Evolutionary conservation across 2,888 invertebrate species (phyloP), one percentile per base, ranked within the genome.

Genomic region (Salticus scenicus): DNA sequence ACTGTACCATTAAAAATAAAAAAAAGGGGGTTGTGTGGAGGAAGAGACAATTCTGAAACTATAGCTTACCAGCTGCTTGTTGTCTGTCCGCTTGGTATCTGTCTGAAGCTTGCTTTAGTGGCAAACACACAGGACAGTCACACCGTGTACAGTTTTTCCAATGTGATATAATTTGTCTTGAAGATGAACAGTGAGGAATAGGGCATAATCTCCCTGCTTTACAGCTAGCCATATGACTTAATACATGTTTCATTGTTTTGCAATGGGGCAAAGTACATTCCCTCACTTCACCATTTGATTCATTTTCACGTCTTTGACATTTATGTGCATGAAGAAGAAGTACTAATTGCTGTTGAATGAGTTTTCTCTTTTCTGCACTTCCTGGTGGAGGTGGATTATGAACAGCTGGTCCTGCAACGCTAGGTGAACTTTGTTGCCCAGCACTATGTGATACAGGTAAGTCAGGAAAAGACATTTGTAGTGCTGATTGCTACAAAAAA

Each of bases 291-390:
- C 86, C 88, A 80, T 80, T 80, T 30, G 86, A 87, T 89, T 92
- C 95, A 88, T 94, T 95, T 92, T 99, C 99, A 64, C 98, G n/a
- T n/a, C n/a, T n/a, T n/a, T n/a, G n/a, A n/a, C n/a, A n/a, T n/a
- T n/a, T n/a, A n/a, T n/a, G n/a, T n/a, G n/a, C n/a, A n/a, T n/a
- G n/a, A n/a, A n/a, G n/a, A n/a, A n/a, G n/a, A n/a, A n/a, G n/a
- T n/a, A 99, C 98, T 76, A 99, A 92, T 90, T 99, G 99, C 91
- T 99, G 99, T 91, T 99, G 99, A 89, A 99, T 99, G 66, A 99
- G 94, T 91, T 98, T 98, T 80, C 98, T 94, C 91, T 99, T 99
- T 92, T 99, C 99, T 14, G 98, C 97, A 92, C 98, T 98, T 87
- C 96, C 95, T 89, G 94, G 94, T 8, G 90, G 89, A 31, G 83